Conservation (phyloP, 2,888 invertebrate genomes). For the Stratiomys singularior region DNA sequence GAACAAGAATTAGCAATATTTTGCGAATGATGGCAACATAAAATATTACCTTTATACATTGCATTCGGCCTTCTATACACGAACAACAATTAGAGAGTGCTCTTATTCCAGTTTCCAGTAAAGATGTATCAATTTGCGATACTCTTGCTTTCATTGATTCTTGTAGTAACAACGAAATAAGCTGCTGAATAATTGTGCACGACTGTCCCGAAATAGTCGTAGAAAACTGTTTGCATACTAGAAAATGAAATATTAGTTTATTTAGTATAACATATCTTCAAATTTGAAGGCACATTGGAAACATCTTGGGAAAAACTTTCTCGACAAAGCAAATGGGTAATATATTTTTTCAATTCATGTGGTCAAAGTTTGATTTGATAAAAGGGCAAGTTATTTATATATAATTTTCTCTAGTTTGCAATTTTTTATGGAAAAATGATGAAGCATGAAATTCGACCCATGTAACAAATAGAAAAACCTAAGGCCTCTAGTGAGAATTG, state of each 20-base stretch:
- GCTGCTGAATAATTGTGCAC: constrained; percentile 59
- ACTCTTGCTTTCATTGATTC: constrained; percentile 58
- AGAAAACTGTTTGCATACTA: constrained; percentile 61
- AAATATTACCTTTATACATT: constrained; percentile 56
- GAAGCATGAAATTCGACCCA: too few species aligned
- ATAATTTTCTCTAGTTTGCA: too few species aligned
- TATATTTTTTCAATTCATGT: too few species aligned
- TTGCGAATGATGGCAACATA: not conserved
- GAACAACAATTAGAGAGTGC: constrained; percentile 62
- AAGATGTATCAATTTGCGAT: constrained; percentile 51
- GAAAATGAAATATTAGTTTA: not conserved
- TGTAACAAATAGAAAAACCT: too few species aligned
- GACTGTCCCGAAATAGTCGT: constrained; percentile 55
- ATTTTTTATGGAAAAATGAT: too few species aligned
- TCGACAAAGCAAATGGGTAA: not conserved
- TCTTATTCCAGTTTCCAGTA: constrained; percentile 57
- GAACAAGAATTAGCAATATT: not conserved
- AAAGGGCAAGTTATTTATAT: too few species aligned
- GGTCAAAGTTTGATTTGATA: too few species aligned
- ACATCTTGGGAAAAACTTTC: too few species aligned
- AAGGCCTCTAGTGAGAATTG: too few species aligned
- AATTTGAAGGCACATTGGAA: too few species aligned
- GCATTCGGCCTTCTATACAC: constrained; percentile 61
- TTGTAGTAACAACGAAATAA: constrained; percentile 57
- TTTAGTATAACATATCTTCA: too few species aligned